Base-by-base conservation (phyloP, 2,888 invertebrate genomes). In the Zhengitettix transpicula region DNA sequence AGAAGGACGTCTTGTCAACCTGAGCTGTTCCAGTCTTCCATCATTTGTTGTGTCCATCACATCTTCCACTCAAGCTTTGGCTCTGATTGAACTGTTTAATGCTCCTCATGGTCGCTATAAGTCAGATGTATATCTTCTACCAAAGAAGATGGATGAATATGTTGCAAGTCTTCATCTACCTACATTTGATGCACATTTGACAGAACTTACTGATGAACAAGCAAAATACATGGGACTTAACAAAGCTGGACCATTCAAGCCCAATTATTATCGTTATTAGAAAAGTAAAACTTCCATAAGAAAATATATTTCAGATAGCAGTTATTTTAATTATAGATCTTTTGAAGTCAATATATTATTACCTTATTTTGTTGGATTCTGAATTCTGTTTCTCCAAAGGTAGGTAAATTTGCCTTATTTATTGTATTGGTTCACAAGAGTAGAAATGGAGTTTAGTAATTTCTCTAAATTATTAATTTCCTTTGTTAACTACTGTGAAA, bases 141-240 rank as follows among this genome's bases (percentile, higher is more conserved):
- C 98, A 58, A 98, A 98, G 78, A 98, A 98, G 77, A 96, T 98
- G 97, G 91, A 98, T 76, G 98, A 98, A 70, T 97, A 97, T 74
- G 98, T 98, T 28, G 97, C 98, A 14, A 94, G 93, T 65, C 81
- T 98, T 53, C 98, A 98, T 77, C 79, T 98, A 69, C 93, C 96
- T 10, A 92, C 95, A 16, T 98, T 98, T 73, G 97, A 97, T 78
- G 97, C 97, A 17, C 96, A 97, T 71, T 79, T 98, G 67, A 98
- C 97, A 0, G 97, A 98, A 72, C 78, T 98, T 58, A 83, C 87
- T 8, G 97, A 98, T 72, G 97, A 97, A 69, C 97, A 98, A 75
- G 95, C 96, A 55, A 95, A 95, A 73, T 98, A 97, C 72, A 84
- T 97, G 79, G 97, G 97, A 64, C 83, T 98, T 42, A 94, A 93